phyloP scores from a whole-genome alignment of 2,888 invertebrate genomes.

The Fissipunctia ypsillon region DNA sequence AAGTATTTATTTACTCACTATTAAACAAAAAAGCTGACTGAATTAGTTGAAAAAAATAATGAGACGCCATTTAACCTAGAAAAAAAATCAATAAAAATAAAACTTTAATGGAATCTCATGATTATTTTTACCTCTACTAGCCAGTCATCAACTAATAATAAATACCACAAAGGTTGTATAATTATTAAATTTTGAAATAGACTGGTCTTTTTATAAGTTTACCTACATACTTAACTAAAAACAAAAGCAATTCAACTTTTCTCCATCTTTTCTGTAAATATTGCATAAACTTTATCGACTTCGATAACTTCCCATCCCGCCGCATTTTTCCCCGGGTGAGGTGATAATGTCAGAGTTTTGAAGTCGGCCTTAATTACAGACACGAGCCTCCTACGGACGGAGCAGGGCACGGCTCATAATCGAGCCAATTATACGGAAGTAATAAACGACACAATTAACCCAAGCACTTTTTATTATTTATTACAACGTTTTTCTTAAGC shows the following conservation, averaged over 20 bases:
- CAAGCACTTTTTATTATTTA: conserved; percentile 38
- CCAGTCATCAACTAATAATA: not conserved
- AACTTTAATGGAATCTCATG: not conserved
- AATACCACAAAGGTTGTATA: not conserved
- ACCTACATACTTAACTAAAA: not conserved
- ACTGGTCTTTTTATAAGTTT: not conserved
- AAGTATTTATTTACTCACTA: not conserved
- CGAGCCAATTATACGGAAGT: conserved; percentile 85
- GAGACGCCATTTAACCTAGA: not conserved
- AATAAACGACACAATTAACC: conserved; percentile 82
- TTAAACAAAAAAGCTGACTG: not conserved
- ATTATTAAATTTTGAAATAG: not conserved
- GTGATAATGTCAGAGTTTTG: conserved; percentile 86
- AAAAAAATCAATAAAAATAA: not conserved
- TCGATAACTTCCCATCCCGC: conserved; percentile 27
- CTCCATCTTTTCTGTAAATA: not conserved
- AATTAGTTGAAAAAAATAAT: not conserved
- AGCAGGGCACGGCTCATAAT: conserved; percentile 72
- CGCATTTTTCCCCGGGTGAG: conserved; percentile 71
- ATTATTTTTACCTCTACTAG: not conserved
- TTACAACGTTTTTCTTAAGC: conserved; percentile 1
- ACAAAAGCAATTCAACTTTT: conserved; percentile 31
- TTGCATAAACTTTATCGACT: conserved; percentile 63
- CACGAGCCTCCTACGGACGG: conserved; percentile 65
- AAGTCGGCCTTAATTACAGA: conserved; percentile 82